Base-by-base conservation (phyloP, 2,113 vertebrate species). In the Loxodonta africana region DNA sequence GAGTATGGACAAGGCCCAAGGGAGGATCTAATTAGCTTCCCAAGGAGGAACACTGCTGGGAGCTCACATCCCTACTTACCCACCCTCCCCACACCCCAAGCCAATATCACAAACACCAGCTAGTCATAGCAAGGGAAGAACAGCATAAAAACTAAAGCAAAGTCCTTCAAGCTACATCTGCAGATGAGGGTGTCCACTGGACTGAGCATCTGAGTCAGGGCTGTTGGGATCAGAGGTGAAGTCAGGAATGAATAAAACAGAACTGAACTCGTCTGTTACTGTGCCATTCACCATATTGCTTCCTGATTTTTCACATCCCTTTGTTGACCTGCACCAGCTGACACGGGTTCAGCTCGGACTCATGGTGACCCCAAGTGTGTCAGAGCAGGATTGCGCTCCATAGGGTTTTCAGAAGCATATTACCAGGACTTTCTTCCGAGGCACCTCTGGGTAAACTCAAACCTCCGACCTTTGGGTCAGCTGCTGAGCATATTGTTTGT, bases 231-330 rank as follows among this genome's bases (percentile, higher is more conserved):
- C 53, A 53, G 26, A n/a, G 28, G 51, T 20, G 15, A 57, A 63
- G 15, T 41, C 26, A 71, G 60, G 30, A 44, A n/a, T 48, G 4
- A 57, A 3, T 0, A 17, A 20, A 10, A 4, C 0, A 0, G 41
- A 7, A 15, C 23, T 2, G 11, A 4, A 20, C 0, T 1, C 41
- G 12, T 1, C 4, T 51, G 14, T 44, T 4, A 0, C 0, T 4
- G 21, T 23, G 21, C n/a, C 11, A 5, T 2, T n/a, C 37, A 3
- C 17, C 17, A 1, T 3, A 0, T 7, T 28, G 26, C 7, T 46
- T 63, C 76, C 51, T 5, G 5, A 33, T 14, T 33, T 53, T 73
- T 20, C 30, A 11, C 23, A 30, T 15, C 12, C 4, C 1, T 2
- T 73, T 37, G 69, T 37, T 33, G 5, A 18, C 33, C 69, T 37